phyloP scores from a whole-genome alignment of 2,888 invertebrate species.

The Aleiodes leptofemur region DNA sequence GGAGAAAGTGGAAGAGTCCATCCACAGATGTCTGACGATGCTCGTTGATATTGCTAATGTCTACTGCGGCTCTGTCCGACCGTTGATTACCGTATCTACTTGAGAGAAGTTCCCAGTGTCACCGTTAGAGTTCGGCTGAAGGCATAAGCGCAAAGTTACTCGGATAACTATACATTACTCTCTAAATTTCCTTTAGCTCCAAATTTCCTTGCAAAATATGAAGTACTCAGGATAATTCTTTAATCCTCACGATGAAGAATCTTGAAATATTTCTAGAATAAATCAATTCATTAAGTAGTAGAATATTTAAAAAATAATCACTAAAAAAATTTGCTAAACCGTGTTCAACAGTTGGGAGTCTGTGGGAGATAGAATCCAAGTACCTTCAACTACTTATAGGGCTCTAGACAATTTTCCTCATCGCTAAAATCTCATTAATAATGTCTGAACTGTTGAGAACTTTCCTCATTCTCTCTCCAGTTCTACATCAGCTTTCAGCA shows the following conservation, averaged over 20 bases:
- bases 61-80: neutral
- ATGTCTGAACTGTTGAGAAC: conserved; percentile 11
- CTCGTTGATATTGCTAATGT: neutral
- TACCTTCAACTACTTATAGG: neutral
- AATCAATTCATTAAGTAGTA: no score
- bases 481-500: conserved; percentile 4
- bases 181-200: no score
- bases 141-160: neutral
- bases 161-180: neutral
- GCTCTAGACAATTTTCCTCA: neutral
- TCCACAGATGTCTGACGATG: conserved; percentile 18
- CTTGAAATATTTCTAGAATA: no score
- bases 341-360: no score
- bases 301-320: no score
- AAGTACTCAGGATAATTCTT: no score
- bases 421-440: conserved; percentile 32
- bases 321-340: no score
- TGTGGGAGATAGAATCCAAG: no score
- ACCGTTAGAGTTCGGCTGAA: neutral
- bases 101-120: neutral
- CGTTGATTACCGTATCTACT: conserved; percentile 31
- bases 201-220: no score
- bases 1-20: neutral
- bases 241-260: no score
- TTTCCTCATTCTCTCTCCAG: conserved; percentile 14